Base-by-base conservation (phyloP, 2,797 vertebrate species). In the Sebastes matsubarae region DNA sequence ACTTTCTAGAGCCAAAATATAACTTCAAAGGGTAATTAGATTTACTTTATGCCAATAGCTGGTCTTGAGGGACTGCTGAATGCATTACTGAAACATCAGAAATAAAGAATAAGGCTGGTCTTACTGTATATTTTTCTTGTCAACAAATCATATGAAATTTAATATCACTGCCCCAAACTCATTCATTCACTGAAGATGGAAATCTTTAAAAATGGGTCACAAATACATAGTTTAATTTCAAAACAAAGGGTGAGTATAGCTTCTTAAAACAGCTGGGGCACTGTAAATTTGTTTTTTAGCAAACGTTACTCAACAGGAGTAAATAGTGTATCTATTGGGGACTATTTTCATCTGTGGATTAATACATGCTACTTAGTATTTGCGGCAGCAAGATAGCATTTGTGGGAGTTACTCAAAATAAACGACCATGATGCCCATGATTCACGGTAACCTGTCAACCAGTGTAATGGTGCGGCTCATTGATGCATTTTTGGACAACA, bases 391-490 rank as follows among this genome's bases (percentile, higher is more conserved):
- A 20, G 8, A 25, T 25, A 20, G 34, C 1, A 1, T 72, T n/a
- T 59, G 32, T 36, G 34, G 8, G 2, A 12, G 8, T 29, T 13
- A 30, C 20, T 22, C 20, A n/a, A 57, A 34, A 24, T 34, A 18
- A 24, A 18, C 14, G 0, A 22, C 5, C 24, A 24, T 24, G 24
- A 24, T 24, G n/a, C 20, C 61, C 18, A n/a, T 50, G 0, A 50
- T 50, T 9, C n/a, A 38, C 12, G 3, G 4, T 10, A n/a, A 71
- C 38, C 27, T 46, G 55, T 32, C 25, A 20, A 18, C 34, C 38
- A 16, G 6, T 30, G 10, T 36, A 46, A 46, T 7, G 50, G 50
- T 52, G 20, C 4, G 18, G 50, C 50, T 20, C 18, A 52, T 10
- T 52, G 50, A 52, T 65, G 32, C 14, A 7, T 64, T 64, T 36